Conservation (phyloP, 30 jellyfish, hydroid and myxozoan species). For the Catostylus mosaicus region DNA sequence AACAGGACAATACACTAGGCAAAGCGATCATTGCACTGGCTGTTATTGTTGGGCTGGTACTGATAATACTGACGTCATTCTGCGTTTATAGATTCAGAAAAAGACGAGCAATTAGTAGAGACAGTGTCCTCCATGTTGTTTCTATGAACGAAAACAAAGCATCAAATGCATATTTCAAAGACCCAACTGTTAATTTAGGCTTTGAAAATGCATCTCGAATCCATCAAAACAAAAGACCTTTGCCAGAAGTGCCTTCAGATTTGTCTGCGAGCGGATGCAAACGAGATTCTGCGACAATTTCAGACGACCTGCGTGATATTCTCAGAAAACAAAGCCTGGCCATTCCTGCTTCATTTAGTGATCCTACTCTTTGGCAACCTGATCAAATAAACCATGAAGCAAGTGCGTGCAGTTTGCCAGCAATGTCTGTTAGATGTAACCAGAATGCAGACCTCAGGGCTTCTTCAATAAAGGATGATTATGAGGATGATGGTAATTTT, state of each 20-base stretch:
- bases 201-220: not conserved
- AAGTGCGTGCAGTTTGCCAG: not conserved
- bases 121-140: not conserved
- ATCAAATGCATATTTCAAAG: not conserved
- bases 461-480: not conserved
- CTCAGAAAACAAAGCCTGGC: constrained; percentile 3
- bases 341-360: not conserved
- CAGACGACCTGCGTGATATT: not conserved
- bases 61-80: not conserved
- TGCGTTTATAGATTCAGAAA: not conserved
- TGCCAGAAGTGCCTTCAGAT: not conserved
- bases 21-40: not conserved
- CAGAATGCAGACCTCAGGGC: not conserved
- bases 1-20: not conserved
- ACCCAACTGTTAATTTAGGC: not conserved
- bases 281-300: not conserved
- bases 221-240: not conserved
- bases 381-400: not conserved
- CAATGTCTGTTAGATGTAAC: not conserved
- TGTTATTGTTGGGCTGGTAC: not conserved
- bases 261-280: not conserved
- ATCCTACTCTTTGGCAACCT: not conserved
- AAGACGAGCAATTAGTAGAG: not conserved
- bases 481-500: not conserved
- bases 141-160: not conserved